Percentiles rank a stretch among this genome's conserved stretches.
phyloP scores from a whole-genome alignment of 2,797 vertebrate species.

The Tadarida brasiliensis region DNA sequence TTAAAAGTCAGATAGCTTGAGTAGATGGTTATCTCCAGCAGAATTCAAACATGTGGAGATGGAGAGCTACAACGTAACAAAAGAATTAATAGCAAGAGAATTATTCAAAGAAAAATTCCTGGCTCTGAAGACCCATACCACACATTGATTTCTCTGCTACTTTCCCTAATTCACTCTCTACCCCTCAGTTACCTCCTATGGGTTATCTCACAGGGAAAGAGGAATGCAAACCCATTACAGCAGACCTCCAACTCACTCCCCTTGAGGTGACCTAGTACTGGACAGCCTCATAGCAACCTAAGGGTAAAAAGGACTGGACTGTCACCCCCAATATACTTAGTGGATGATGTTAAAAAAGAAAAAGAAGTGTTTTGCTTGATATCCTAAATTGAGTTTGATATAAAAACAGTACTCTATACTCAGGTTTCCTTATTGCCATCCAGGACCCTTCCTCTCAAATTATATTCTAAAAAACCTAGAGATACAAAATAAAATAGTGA shows the following conservation, averaged over 20 bases:
- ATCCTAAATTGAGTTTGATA: neutral
- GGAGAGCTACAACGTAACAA: neutral
- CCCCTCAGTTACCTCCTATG: neutral
- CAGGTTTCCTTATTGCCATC: neutral
- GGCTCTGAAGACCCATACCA: neutral
- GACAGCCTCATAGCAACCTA: neutral
- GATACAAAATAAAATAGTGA: neutral
- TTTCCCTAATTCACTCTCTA: constrained; percentile 25
- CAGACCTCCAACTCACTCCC: neutral
- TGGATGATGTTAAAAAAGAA: neutral
- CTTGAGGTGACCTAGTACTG: neutral
- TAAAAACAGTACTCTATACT: neutral
- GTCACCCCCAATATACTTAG: neutral
- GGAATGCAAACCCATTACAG: neutral
- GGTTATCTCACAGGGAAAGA: neutral
- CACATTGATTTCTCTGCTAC: neutral
- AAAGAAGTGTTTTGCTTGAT: neutral
- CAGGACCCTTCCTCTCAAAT: neutral
- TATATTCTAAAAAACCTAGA: neutral
- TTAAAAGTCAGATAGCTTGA: neutral
- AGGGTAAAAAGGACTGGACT: neutral
- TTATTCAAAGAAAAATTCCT: neutral
- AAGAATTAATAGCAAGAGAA: constrained; percentile 14
- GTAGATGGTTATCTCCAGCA: neutral
- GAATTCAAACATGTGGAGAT: neutral